These are phyloP conservation scores for Saxidomus purpurata DNA, from an alignment of 1,140 invertebrate species.

Conservation along the genomic window DNA sequence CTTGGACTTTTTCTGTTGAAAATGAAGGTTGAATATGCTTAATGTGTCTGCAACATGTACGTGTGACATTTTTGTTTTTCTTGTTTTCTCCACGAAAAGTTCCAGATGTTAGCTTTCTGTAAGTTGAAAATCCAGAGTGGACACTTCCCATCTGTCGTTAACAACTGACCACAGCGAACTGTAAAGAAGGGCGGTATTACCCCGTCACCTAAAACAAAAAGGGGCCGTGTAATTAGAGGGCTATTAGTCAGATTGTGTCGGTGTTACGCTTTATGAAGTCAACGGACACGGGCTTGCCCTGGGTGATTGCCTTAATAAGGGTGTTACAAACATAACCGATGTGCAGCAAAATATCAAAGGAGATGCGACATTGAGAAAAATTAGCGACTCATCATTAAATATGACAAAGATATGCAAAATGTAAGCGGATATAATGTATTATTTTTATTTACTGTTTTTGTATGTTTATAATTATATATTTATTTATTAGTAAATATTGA, in stretches of 20 bases:
- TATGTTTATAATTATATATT: no score
- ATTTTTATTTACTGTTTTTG: no score
- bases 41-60: background rate
- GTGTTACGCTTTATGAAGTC: conserved; percentile 48
- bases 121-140: conserved; percentile 29
- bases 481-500: no score
- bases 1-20: no score
- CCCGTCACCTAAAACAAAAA: conserved; percentile 57
- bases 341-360: conserved; percentile 22
- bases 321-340: conserved; percentile 53
- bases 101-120: conserved; percentile 23
- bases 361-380: background rate
- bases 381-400: conserved; percentile 12
- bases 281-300: conserved; percentile 12
- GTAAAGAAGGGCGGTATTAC: conserved; percentile 13
- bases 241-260: conserved; percentile 54
- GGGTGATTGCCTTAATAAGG: conserved; percentile 25
- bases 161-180: conserved; percentile 42
- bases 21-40: no score
- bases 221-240: conserved; percentile 31
- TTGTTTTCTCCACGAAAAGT: background rate
- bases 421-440: no score
- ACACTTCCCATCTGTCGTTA: conserved; percentile 55
- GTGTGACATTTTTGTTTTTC: background rate
- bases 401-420: conserved; percentile 4